Percentiles rank a stretch among this genome's conserved stretches.
phyloP scores from a whole-genome alignment of 2,888 invertebrate genomes.

The Scrobipalpa costella region DNA sequence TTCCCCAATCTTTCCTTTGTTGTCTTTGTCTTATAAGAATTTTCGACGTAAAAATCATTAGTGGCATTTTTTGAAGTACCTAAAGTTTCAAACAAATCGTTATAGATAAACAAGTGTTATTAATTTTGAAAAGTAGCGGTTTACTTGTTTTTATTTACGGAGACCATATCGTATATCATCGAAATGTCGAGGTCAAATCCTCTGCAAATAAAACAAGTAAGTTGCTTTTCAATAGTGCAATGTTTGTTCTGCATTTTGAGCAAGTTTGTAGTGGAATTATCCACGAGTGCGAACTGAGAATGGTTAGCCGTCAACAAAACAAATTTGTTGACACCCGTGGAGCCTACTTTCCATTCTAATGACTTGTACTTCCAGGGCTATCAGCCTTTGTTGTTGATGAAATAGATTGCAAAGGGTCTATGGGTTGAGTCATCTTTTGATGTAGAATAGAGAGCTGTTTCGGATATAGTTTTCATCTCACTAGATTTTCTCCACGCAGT shows the following conservation, averaged over 20 bases:
- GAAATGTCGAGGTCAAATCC: too few species aligned
- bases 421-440: neutral
- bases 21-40: too few species aligned
- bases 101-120: too few species aligned
- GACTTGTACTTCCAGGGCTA: slow-evolving; percentile 6
- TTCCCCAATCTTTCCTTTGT: too few species aligned
- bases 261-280: neutral
- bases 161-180: too few species aligned
- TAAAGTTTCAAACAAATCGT: too few species aligned
- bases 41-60: too few species aligned
- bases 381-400: neutral
- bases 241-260: neutral
- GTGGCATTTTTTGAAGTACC: too few species aligned
- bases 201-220: too few species aligned
- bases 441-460: neutral
- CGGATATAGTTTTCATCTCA: neutral
- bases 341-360: slow-evolving; percentile 22
- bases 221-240: too few species aligned
- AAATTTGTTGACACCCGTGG: slow-evolving; percentile 12
- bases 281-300: neutral
- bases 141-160: too few species aligned
- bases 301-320: slow-evolving; percentile 26
- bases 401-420: neutral
- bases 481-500: neutral
- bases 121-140: too few species aligned